These are phyloP conservation scores for Poeciliopsis gracilis DNA, from an alignment of 2,797 vertebrate genomes.

Conservation along the genomic window DNA sequence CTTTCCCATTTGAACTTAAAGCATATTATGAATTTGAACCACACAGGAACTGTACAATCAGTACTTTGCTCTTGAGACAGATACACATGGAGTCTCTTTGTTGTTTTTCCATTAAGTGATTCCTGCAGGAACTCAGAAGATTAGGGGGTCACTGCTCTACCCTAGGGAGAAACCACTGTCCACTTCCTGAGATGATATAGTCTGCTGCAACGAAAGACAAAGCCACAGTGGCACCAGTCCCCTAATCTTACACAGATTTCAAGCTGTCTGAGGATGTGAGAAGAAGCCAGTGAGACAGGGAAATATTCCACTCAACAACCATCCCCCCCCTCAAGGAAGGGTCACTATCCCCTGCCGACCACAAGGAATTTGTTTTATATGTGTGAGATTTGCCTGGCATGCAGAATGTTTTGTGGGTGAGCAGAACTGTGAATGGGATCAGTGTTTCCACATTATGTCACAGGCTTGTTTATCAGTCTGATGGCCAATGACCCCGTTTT, in stretches of 20 bases:
- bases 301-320: conserved; percentile 58
- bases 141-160: conserved; percentile 44
- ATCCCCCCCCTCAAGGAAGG: conserved; percentile 37
- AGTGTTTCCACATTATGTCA: conserved; percentile 84
- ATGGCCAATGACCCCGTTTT: conserved; percentile 63
- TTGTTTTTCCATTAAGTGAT: conserved; percentile 17
- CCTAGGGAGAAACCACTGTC: conserved; percentile 39
- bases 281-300: conserved; percentile 53
- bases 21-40: conserved; percentile 18
- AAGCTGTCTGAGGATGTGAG: conserved; percentile 55
- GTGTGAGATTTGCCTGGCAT: conserved; percentile 76
- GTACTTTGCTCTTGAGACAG: conserved; percentile 16
- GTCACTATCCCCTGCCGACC: conserved; percentile 62
- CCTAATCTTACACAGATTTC: conserved; percentile 69
- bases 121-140: conserved; percentile 33
- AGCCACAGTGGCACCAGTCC: conserved; percentile 60
- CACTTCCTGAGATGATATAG: conserved; percentile 62
- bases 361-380: conserved; percentile 79
- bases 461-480: conserved; percentile 72
- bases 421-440: conserved; percentile 75
- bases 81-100: conserved; percentile 1
- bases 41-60: conserved; percentile 10
- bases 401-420: conserved; percentile 74
- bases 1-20: conserved; percentile 3
- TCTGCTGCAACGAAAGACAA: conserved; percentile 45